A percentile compares a stretch with the other conserved stretches of the same genome.
phyloP scores from a whole-genome alignment of 2,113 vertebrate species.

The Sceloporus undulatus region DNA sequence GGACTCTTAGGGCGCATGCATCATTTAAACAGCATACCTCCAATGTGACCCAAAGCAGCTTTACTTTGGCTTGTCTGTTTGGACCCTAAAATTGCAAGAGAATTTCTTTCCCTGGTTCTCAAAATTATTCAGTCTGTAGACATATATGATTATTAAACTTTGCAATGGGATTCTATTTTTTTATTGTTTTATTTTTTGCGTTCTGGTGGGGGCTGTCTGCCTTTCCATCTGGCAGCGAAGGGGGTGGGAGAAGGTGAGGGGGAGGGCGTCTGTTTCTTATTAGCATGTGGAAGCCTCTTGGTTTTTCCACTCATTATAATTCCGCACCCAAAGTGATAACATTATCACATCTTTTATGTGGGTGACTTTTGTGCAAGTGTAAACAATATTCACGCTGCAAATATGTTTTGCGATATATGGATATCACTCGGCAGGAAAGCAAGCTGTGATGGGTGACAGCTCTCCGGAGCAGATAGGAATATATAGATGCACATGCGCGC shows the following conservation, averaged over 20 bases:
- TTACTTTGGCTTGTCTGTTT: too few species aligned
- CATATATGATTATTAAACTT: constrained; percentile 15
- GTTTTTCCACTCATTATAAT: constrained; percentile 40
- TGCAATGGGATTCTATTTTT: background rate
- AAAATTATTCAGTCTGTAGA: constrained; percentile 2
- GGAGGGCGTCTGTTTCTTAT: constrained; percentile 25
- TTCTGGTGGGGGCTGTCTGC: background rate
- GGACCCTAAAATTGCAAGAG: background rate
- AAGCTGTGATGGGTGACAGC: constrained; percentile 33
- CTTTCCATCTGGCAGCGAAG: constrained; percentile 35
- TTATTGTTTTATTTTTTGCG: background rate
- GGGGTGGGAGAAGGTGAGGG: background rate
- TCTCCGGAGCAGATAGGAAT: background rate
- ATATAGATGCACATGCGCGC: background rate
- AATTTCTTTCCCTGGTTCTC: background rate
- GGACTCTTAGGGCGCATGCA: too few species aligned
- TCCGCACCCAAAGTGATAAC: constrained; percentile 45
- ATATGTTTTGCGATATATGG: constrained; percentile 46
- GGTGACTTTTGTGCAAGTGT: constrained; percentile 47
- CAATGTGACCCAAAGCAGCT: too few species aligned
- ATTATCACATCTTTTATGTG: constrained; percentile 50
- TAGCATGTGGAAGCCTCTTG: constrained; percentile 32
- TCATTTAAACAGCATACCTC: too few species aligned
- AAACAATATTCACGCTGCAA: constrained; percentile 45
- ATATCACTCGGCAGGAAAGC: constrained; percentile 33